Base-by-base conservation (phyloP, 2,113 vertebrate genomes). In the Perccottus glenii region DNA sequence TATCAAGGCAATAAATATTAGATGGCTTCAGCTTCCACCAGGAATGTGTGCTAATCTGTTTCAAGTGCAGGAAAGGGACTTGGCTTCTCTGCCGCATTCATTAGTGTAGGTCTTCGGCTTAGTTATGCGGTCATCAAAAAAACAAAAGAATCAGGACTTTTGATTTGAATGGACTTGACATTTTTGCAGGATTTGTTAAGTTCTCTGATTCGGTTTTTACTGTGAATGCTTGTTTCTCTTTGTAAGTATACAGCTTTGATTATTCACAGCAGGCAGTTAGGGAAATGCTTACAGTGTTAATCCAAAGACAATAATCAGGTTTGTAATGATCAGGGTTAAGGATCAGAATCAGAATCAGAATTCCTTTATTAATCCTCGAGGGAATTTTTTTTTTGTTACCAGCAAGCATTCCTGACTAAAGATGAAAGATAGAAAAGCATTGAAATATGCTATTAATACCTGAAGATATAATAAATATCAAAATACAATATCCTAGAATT, bases 1-100 rank as follows among this genome's bases (percentile, higher is more conserved):
- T 87, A 87, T 87, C 73, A 78, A 77, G 80, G 80, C 79, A 74
- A 89, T 91, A 88, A 90, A 90, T 91, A 89, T 89, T 88, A 65
- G 62, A 89, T 89, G 73, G 78, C 75, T 63, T 77, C 77, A 42
- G 78, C 83, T 81, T 70, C 40, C 5, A 72, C 70, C 70, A 70
- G 64, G 71, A 80, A 85, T 72, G 70, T 73, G 77, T 56, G 83
- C 75, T 87, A 86, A 88, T 87, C 78, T 82, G 78, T 78, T 80
- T 79, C 73, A 78, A 85, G 80, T 68, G 70, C 75, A 42, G 66
- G 35, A 58, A 51, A 67, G 77, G 67, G 72, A 81, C 51, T 67
- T 19, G 49, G 65, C 12, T 4, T 71, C 48, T 16, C 42, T 45
- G 36, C 5, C 4, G 5, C 40, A 56, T 52, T 77, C 40, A 72